Conservation (phyloP, 2,888 invertebrate genomes). For the Trissolcus japonicus region DNA sequence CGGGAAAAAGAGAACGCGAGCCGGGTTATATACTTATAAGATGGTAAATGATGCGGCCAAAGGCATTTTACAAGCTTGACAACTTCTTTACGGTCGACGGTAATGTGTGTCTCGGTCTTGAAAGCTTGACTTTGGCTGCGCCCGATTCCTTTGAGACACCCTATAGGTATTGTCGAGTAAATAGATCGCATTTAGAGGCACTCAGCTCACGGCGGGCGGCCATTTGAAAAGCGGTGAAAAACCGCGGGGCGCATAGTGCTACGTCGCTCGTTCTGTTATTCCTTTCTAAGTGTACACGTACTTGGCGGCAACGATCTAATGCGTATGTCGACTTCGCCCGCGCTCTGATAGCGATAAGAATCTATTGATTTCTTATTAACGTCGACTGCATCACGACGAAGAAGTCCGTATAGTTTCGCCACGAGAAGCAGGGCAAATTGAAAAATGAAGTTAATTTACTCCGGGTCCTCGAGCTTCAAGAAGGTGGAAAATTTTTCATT, state of each 20-base stretch:
- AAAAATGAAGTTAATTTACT: constrained; percentile 64
- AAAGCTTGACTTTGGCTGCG: constrained; percentile 49
- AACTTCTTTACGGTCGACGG: constrained; percentile 53
- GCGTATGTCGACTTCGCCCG: constrained; percentile 27
- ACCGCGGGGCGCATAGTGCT: constrained; percentile 66
- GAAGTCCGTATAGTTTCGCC: constrained; percentile 28
- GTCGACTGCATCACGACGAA: constrained; percentile 49
- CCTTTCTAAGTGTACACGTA: constrained; percentile 29
- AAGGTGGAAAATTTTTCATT: constrained; percentile 23
- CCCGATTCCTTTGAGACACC: constrained; percentile 56
- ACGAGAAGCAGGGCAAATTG: constrained; percentile 57
- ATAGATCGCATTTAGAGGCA: constrained; percentile 70
- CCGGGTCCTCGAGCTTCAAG: constrained; percentile 44
- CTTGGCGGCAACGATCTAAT: constrained; percentile 32
- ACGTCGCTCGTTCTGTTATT: constrained; percentile 38
- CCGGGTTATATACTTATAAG: constrained; percentile 12
- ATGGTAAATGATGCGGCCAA: constrained; percentile 50
- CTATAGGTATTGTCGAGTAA: constrained; percentile 65
- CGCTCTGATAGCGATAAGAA: constrained; percentile 54
- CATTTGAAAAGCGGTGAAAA: constrained; percentile 68
- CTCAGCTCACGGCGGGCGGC: constrained; percentile 70
- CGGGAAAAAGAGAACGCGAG: constrained; percentile 6
- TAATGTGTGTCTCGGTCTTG: constrained; percentile 51
- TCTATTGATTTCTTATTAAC: constrained; percentile 66
- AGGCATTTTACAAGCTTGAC: constrained; percentile 50